phyloP scores from a whole-genome alignment of 1,140 invertebrate genomes.

The Samia ricini region DNA sequence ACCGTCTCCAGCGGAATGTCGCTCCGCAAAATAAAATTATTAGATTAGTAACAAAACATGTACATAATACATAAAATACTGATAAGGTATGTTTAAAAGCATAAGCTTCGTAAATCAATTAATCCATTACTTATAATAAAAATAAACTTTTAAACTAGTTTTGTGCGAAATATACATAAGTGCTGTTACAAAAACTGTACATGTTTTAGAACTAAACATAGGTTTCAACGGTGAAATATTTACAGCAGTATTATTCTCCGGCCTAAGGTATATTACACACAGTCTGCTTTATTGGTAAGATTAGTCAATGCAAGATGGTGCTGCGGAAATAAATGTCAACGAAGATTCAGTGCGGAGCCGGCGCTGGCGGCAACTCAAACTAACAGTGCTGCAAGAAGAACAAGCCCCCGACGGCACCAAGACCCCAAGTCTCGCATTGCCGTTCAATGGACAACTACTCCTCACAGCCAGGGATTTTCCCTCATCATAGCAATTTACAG shows the following conservation, averaged over 20 bases:
- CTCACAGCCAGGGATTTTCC: constrained; percentile 75
- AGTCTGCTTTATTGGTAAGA: constrained; percentile 71
- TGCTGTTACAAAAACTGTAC: constrained; percentile 78
- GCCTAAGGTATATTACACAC: constrained; percentile 72
- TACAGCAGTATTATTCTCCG: constrained; percentile 75
- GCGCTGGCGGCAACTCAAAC: constrained; percentile 77
- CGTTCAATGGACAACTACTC: constrained; percentile 77
- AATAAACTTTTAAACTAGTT: constrained; percentile 76
- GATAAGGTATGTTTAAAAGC: constrained; percentile 77
- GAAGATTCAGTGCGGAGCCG: constrained; percentile 72
- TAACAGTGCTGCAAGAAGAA: constrained; percentile 78
- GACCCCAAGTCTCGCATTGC: constrained; percentile 36
- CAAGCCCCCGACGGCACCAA: constrained; percentile 60
- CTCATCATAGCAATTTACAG: constrained; percentile 73
- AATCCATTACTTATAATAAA: constrained; percentile 68
- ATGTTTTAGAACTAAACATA: constrained; percentile 80
- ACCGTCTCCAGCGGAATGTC: constrained; percentile 45
- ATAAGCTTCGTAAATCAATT: constrained; percentile 76
- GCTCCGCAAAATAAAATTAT: constrained; percentile 62
- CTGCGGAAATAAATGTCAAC: constrained; percentile 77
- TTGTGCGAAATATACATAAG: constrained; percentile 78
- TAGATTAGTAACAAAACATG: constrained; percentile 79
- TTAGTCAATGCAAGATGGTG: constrained; percentile 77
- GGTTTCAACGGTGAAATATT: constrained; percentile 77
- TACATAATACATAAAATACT: constrained; percentile 74